Conservation (phyloP, 1,140 invertebrate species). For the Platyscapa corneri region DNA sequence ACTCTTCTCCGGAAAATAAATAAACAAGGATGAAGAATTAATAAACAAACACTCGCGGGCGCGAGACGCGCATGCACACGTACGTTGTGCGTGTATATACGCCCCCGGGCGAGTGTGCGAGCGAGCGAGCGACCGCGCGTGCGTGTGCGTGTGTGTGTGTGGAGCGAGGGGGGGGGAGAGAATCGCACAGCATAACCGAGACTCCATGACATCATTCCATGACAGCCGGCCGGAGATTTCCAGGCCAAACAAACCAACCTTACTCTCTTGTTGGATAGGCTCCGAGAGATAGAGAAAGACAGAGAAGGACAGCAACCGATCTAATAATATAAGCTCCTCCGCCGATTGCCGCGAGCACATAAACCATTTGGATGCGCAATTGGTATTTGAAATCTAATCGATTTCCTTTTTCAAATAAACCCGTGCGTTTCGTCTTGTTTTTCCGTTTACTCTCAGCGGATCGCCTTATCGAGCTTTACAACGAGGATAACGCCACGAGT, state of each 20-base stretch:
- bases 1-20: neutral
- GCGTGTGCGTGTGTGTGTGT: too few relatives aligned
- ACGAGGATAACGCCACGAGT: too few relatives aligned
- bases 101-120: neutral
- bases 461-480: too few relatives aligned
- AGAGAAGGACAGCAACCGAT: slow-evolving; percentile 53
- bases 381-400: neutral
- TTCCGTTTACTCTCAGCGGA: neutral
- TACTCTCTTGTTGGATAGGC: slow-evolving; percentile 12
- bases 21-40: neutral
- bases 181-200: slow-evolving; percentile 46
- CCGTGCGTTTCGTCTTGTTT: neutral
- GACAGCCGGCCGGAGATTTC: slow-evolving; percentile 70
- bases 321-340: slow-evolving; percentile 64
- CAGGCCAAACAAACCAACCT: slow-evolving; percentile 68
- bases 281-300: neutral
- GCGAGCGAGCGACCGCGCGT: too few relatives aligned
- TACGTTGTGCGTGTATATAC: too few relatives aligned
- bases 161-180: slow-evolving; percentile 28
- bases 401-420: slow-evolving; percentile 28
- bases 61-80: neutral
- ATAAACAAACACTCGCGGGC: neutral
- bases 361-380: slow-evolving; percentile 56
- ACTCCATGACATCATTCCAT: slow-evolving; percentile 74
- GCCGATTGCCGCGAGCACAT: slow-evolving; percentile 58